Percentiles rank a stretch among this genome's conserved stretches.
Conservation (phyloP, 2,888 invertebrate genomes). For the Strigamia maritima region DNA sequence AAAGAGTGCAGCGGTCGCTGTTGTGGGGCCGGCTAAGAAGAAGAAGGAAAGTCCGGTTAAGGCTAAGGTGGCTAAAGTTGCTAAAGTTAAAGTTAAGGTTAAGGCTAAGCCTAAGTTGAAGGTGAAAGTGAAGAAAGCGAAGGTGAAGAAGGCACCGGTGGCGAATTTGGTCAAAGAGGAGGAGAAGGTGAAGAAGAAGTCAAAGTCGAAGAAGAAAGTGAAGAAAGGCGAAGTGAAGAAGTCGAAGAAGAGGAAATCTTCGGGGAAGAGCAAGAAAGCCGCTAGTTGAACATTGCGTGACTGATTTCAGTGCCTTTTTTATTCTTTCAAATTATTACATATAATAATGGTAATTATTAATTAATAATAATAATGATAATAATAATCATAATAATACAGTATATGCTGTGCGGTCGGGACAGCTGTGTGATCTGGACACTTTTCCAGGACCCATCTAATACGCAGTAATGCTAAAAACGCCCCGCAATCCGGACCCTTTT, state of each 20-base stretch:
- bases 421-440: no score
- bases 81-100: background rate
- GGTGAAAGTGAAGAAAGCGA: background rate
- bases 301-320: background rate
- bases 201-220: background rate
- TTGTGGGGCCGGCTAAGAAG: background rate
- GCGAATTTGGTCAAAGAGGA: no score
- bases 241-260: background rate
- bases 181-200: constrained; percentile 17
- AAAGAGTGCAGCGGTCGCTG: background rate
- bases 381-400: no score
- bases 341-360: no score
- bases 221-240: background rate
- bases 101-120: constrained; percentile 28
- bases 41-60: constrained; percentile 3
- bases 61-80: background rate
- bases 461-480: no score
- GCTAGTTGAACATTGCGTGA: background rate
- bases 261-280: background rate
- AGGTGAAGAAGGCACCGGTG: background rate
- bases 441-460: no score
- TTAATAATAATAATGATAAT: no score
- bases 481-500: no score
- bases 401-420: no score
- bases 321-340: background rate